Evolutionary conservation across 2,888 invertebrate species (phyloP).

Genomic region (Drosophila mayaguana): DNA sequence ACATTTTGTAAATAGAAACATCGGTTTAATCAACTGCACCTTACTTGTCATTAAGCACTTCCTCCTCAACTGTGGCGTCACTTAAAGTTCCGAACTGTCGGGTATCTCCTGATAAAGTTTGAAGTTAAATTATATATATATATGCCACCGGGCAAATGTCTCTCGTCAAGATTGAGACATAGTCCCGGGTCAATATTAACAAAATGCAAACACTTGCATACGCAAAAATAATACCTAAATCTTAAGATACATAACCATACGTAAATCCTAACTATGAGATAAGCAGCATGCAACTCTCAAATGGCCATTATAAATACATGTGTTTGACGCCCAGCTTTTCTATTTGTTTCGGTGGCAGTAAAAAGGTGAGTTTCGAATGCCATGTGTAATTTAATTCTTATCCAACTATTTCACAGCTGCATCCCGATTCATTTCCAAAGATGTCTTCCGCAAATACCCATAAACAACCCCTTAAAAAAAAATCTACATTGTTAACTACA

Average conservation of each 20-base stretch:
- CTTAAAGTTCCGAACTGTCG: constrained; percentile 42
- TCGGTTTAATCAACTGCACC: constrained; percentile 10
- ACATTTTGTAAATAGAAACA: background rate
- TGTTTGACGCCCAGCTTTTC: constrained; percentile 30
- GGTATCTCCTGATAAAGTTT: constrained; percentile 40
- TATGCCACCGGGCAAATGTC: constrained; percentile 49
- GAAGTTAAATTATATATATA: constrained; percentile 16
- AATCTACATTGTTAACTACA: background rate
- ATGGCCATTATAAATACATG: constrained; percentile 44
- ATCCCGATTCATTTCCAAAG: constrained; percentile 24
- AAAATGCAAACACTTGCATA: constrained; percentile 1
- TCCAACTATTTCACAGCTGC: background rate
- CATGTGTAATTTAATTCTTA: background rate
- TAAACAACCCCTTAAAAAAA: constrained; percentile 25
- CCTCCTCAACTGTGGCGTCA: constrained; percentile 28
- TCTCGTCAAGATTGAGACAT: constrained; percentile 57
- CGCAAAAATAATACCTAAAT: background rate
- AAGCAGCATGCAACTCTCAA: constrained; percentile 39
- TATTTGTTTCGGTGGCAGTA: constrained; percentile 35
- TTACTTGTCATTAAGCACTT: constrained; percentile 41
- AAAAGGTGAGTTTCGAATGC: constrained; percentile 1
- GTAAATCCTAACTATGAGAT: constrained; percentile 36
- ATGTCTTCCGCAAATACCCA: constrained; percentile 36
- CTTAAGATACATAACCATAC: constrained; percentile 4
- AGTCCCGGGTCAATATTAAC: constrained; percentile 41